Evolutionary conservation across 2,888 invertebrate genomes (phyloP).

Genomic region (Fabriciana adippe): DNA sequence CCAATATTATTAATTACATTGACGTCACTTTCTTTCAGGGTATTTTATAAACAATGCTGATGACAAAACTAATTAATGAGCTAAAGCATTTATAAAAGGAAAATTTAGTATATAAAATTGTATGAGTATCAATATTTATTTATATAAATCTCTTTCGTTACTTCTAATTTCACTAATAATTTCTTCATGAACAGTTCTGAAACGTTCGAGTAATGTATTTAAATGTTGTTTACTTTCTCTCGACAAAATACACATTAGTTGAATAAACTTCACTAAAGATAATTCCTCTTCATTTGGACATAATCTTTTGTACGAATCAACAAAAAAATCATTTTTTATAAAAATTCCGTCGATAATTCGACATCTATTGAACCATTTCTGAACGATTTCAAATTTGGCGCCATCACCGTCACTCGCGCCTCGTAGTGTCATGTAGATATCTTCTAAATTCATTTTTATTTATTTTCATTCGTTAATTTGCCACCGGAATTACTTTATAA

Average conservation of each 20-base stretch:
- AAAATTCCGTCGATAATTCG: conserved; percentile 46
- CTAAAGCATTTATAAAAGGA: too few relatives aligned
- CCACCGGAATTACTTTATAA: too few relatives aligned
- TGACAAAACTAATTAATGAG: too few relatives aligned
- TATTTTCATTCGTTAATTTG: too few relatives aligned
- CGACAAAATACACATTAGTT: conserved; percentile 48
- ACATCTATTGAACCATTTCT: conserved; percentile 49
- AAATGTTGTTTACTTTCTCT: conserved; percentile 45
- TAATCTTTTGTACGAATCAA: conserved; percentile 43
- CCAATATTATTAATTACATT: too few relatives aligned
- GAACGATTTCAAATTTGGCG: conserved; percentile 43
- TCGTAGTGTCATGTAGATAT: conserved; percentile 46
- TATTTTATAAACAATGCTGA: too few relatives aligned
- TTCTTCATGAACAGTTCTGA: conserved; percentile 42
- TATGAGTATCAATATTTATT: too few relatives aligned
- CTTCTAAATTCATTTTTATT: conserved; percentile 48
- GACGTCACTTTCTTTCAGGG: too few relatives aligned
- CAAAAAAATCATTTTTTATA: conserved; percentile 39
- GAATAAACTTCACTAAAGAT: conserved; percentile 46
- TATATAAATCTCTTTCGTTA: neutral
- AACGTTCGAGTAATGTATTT: conserved; percentile 39
- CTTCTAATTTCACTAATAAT: conserved; percentile 36
- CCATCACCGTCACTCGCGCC: conserved; percentile 44
- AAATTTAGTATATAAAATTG: too few relatives aligned
- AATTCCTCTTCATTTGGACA: conserved; percentile 46